A percentile compares a stretch with the other conserved stretches of the same genome.
phyloP scores from a whole-genome alignment of 2,888 invertebrate species.

The Tromatobia lineatoria region DNA sequence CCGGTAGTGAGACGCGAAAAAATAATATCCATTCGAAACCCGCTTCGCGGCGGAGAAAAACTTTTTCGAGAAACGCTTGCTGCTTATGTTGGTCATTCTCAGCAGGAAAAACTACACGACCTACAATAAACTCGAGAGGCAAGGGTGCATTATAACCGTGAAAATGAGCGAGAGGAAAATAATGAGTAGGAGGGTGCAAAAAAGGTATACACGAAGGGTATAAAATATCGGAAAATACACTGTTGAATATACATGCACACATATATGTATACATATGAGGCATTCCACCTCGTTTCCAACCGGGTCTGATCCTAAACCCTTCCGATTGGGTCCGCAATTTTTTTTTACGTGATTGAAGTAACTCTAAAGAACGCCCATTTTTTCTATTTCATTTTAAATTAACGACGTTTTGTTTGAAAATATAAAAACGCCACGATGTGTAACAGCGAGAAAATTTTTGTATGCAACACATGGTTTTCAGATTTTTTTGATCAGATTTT shows the following conservation, averaged over 20 bases:
- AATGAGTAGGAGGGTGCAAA: constrained; percentile 44
- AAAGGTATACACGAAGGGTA: constrained; percentile 18
- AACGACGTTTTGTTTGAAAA: too few relatives aligned
- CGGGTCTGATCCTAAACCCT: too few relatives aligned
- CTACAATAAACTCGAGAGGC: constrained; percentile 19
- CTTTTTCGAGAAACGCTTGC: constrained; percentile 42
- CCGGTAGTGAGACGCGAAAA: constrained; percentile 53
- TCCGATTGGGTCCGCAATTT: too few relatives aligned
- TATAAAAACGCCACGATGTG: too few relatives aligned
- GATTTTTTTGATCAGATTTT: too few relatives aligned
- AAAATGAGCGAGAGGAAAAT: constrained; percentile 56
- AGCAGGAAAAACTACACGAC: constrained; percentile 15
- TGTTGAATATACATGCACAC: not conserved
- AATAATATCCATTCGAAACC: constrained; percentile 46
- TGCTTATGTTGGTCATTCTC: constrained; percentile 33
- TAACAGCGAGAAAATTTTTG: too few relatives aligned
- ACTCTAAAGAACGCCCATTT: too few relatives aligned
- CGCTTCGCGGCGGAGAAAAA: constrained; percentile 46
- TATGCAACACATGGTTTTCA: too few relatives aligned
- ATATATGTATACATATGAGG: constrained; percentile 6
- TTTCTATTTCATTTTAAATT: too few relatives aligned
- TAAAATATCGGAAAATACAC: constrained; percentile 28
- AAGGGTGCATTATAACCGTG: constrained; percentile 16
- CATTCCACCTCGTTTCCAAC: too few relatives aligned
- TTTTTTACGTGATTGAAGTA: too few relatives aligned